Base-by-base conservation (phyloP, 1,140 invertebrate genomes). In the Aphis craccivora region DNA sequence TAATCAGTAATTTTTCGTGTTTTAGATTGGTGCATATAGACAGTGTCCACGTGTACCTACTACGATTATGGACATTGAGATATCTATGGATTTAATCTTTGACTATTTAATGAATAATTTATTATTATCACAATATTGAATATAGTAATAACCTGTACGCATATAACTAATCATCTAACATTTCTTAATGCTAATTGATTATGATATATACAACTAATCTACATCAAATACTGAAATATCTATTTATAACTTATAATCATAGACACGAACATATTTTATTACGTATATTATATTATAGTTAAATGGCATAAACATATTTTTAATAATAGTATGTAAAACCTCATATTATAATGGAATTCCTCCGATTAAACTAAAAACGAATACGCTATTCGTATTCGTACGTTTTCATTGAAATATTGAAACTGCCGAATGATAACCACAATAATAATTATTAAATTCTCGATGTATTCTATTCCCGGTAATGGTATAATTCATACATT, bases 131-230 rank as follows among this genome's bases (percentile, higher is more conserved):
- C 60, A n/a, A 67, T 67, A 67, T n/a, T 67, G 30, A 67, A n/a
- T 67, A n/a, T n/a, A 67, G 30, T 67, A n/a, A 67, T 30, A 67
- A 67, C 30, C 30, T n/a, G n/a, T 6, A 60, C n/a, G 60, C 30
- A 14, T 67, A 14, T 67, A 67, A 67, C n/a, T 67, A 67, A 67
- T 67, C 60, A 67, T n/a, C 11, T 67, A n/a, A 67, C 30, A n/a
- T 67, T 67, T 67, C 60, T n/a, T 67, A n/a, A 67, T 67, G 30
- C 60, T 67, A 67, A 67, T n/a, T 67, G n/a, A 67, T 67, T 67
- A 67, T 67, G 14, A 67, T 67, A 67, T 37, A 37, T 18, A 67
- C 30, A n/a, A 67, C 30, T 67, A 67, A 67, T 67, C 60, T 67
- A 67, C 60, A 67, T 67, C 11, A 67, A 67, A 67, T 67, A 18